Evolutionary conservation across 37 sponge, comb jelly and placozoan genomes (phyloP), one percentile per base, ranked within the genome.

Genomic region (Haliclona indistincta): DNA sequence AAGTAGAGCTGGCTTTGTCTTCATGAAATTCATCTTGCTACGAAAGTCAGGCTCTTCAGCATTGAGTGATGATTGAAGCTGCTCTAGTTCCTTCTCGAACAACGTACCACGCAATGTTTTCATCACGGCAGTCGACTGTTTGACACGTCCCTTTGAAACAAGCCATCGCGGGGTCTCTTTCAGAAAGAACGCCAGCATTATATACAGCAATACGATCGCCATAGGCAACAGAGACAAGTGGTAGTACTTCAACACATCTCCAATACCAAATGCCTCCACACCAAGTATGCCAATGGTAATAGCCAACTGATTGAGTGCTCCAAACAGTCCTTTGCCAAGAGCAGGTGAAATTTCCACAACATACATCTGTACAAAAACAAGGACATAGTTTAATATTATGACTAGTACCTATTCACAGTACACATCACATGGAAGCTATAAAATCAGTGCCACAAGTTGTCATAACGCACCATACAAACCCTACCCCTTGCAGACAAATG

Each of bases 91-190:
- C 15, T 56, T 35, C 5, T 38, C 55, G 42, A 85, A 30, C 26
- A 73, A 25, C 11, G 42, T 68, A 7, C 91, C 91, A 1, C 86
- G 73, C 25, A 89, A 30, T 56, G 75, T 72, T 22, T 17, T 35
- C 2, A 88, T 73, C 4, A 68, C 49, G 8, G 30, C 49, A 15
- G 26, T 32, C 0, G 74, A 79, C 32, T 45, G 47, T 29, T 61
- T 22, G 17, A 19, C 25, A 17, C 37, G 38, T 22, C 43, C 29
- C 1, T 86, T 51, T 3, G 17, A 10, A 20, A 89, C 30, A 23
- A 93, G 68, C 90, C 90, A 92, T 15, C 77, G 49, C 4, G 96
- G 96, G 26, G 90, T 88, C 30, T 96, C 94, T 22, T 69, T 81
- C 13, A 86, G 51, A 49, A 71, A 77, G 22, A 93, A 75, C 52